A percentile compares a stretch with the other conserved stretches of the same genome.
Evolutionary conservation across 2,113 vertebrate species (phyloP).

Genomic region (Spea multiplicata): DNA sequence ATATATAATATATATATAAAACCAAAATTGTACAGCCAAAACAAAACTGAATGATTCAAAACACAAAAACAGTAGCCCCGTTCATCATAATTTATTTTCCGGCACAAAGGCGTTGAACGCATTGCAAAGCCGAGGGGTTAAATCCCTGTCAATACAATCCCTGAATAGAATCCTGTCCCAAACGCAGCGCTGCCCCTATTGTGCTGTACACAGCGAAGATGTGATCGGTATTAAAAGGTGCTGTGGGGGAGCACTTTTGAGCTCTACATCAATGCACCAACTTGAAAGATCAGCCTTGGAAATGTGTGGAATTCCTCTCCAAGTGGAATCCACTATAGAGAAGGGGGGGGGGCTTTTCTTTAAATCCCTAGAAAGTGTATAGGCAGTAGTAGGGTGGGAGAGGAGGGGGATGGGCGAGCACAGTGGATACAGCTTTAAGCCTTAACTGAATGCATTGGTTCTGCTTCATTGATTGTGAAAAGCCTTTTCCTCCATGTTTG

Average conservation of each 20-base stretch:
- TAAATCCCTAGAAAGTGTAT: constrained; percentile 37
- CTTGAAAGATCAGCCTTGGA: constrained; percentile 46
- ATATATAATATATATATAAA: no score
- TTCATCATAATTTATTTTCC: background rate
- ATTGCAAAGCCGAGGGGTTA: constrained; percentile 21
- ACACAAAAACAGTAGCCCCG: background rate
- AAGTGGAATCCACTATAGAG: constrained; percentile 44
- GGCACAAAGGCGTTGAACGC: background rate
- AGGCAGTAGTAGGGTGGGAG: constrained; percentile 20
- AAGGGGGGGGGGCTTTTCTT: constrained; percentile 32
- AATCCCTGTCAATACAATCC: constrained; percentile 15
- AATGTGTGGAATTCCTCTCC: constrained; percentile 48
- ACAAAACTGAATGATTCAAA: no score
- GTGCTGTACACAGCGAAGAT: constrained; percentile 41
- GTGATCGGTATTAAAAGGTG: constrained; percentile 43
- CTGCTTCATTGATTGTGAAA: constrained; percentile 45
- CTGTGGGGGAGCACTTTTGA: constrained; percentile 44
- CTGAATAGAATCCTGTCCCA: constrained; percentile 41
- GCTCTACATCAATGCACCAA: constrained; percentile 48
- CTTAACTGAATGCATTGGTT: constrained; percentile 30
- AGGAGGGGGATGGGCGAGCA: constrained; percentile 38
- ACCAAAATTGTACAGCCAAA: no score
- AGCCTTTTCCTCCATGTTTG: constrained; percentile 43
- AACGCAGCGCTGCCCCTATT: constrained; percentile 40
- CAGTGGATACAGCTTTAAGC: constrained; percentile 30